Evolutionary conservation across 2,888 invertebrate species (phyloP), one percentile per base, ranked within the genome.

Genomic region (Watsonalla cultraria): DNA sequence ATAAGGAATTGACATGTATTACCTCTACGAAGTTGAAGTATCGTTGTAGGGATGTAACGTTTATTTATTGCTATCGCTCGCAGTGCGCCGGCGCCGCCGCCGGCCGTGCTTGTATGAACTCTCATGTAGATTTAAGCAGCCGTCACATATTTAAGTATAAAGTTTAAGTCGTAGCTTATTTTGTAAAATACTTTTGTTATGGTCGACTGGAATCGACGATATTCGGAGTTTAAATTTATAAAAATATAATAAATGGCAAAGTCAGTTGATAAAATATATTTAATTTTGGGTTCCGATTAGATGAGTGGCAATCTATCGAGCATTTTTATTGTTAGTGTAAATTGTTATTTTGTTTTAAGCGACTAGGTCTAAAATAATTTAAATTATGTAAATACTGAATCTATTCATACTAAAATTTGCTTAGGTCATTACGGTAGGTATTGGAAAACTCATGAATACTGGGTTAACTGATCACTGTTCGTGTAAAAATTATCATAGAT

Each of bases 331-430:
- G 88, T 89, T 89, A 90, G 86, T 89, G 87, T 90, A 88, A 88
- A 90, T 90, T 90, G 90, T 90, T 90, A 90, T 89, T 90, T 90
- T 90, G 90, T 90, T 90, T 88, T 90, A 90, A 90, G 90, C 79
- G 80, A 79, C 74, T 89, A 88, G 81, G 74, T 85, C 78, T 88
- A 90, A 86, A 85, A 71, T 90, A 89, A 90, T 83, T 88, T 87
- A 89, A 89, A 84, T 72, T 70, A 69, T 89, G 90, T 89, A 89
- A 88, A 89, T 90, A 90, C 74, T 70, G 82, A 85, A 83, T 84
- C 81, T 87, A 86, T 84, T 75, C 79, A 65, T 82, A 85, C 82
- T 86, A 82, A 85, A 85, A 76, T 80, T 84, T 78, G 80, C 82
- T 81, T 85, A 86, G 81, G 68, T 80, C 82, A 81, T 83, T 84